These are phyloP conservation scores for Syngnathus scovelli DNA, from an alignment of 2,113 vertebrate species.

Conservation along the genomic window DNA sequence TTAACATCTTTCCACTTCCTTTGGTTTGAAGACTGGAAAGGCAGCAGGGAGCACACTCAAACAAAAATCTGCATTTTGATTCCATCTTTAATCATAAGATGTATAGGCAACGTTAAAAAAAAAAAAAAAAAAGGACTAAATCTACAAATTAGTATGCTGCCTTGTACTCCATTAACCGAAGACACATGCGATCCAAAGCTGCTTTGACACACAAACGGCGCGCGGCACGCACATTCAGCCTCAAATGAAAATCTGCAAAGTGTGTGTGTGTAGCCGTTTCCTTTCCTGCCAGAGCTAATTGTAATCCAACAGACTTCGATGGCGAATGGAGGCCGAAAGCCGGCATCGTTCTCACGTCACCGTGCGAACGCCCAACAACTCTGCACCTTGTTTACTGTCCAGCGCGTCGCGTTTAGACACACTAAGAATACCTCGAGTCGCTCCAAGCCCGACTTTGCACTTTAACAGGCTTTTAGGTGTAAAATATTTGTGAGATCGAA, in stretches of 20 bases:
- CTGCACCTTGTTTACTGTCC: slow-evolving; percentile 26
- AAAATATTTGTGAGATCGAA: slow-evolving; percentile 59
- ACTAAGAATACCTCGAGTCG: slow-evolving; percentile 29
- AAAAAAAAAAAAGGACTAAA: slow-evolving; percentile 17
- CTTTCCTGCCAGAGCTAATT: slow-evolving; percentile 35
- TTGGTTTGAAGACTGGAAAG: slow-evolving; percentile 39
- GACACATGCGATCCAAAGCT: not conserved
- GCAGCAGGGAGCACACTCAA: slow-evolving; percentile 18
- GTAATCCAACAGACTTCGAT: slow-evolving; percentile 28
- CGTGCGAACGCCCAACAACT: slow-evolving; percentile 32
- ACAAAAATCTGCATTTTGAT: slow-evolving; percentile 32
- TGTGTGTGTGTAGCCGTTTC: slow-evolving; percentile 23
- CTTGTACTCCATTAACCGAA: slow-evolving; percentile 8
- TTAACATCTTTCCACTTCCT: slow-evolving; percentile 28
- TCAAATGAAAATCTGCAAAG: slow-evolving; percentile 20
- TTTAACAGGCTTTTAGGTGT: slow-evolving; percentile 38
- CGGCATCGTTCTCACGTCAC: slow-evolving; percentile 35
- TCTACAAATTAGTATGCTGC: slow-evolving; percentile 13
- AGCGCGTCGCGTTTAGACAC: slow-evolving; percentile 2
- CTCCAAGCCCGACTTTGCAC: slow-evolving; percentile 20
- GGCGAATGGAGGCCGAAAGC: slow-evolving; percentile 24
- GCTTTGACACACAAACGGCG: not conserved
- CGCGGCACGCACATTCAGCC: slow-evolving; percentile 5
- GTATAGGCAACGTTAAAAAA: slow-evolving; percentile 19
- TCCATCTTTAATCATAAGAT: slow-evolving; percentile 26